Percentiles rank a stretch among this genome's conserved stretches.
These are phyloP conservation scores for Piprites chloris DNA, from an alignment of 2,113 vertebrate species.

Conservation along the genomic window DNA sequence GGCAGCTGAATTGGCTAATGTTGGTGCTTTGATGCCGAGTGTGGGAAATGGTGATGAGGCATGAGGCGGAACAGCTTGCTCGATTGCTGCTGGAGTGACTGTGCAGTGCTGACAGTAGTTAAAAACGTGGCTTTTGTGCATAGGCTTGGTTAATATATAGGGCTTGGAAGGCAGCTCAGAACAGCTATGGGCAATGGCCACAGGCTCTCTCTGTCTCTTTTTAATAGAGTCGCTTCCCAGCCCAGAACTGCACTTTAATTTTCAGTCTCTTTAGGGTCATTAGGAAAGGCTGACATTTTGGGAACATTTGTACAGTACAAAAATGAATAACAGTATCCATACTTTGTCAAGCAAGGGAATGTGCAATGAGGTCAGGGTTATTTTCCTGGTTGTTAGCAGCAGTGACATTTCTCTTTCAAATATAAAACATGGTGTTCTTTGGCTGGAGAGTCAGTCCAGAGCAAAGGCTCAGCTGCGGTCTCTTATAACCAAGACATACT, in stretches of 20 bases:
- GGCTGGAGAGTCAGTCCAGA: background rate
- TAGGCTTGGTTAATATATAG: slow-evolving; percentile 73
- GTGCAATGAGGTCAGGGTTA: background rate
- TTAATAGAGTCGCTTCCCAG: slow-evolving; percentile 17
- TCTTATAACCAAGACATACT: background rate
- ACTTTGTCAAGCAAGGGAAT: background rate
- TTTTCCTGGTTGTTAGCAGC: background rate
- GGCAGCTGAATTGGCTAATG: slow-evolving; percentile 67
- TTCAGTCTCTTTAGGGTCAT: background rate
- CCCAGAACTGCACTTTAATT: slow-evolving; percentile 12
- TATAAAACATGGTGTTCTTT: background rate
- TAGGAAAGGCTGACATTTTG: slow-evolving; percentile 25
- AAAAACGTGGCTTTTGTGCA: slow-evolving; percentile 61
- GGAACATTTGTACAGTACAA: background rate
- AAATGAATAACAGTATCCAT: background rate
- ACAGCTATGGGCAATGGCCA: slow-evolving; percentile 37
- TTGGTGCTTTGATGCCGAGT: slow-evolving; percentile 68
- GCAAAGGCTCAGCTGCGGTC: background rate
- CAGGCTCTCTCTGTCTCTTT: slow-evolving; percentile 8
- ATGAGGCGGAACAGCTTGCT: slow-evolving; percentile 81
- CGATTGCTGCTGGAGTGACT: slow-evolving; percentile 74
- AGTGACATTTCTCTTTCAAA: background rate
- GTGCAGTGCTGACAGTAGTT: slow-evolving; percentile 65
- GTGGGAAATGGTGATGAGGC: slow-evolving; percentile 75
- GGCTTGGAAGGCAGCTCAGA: slow-evolving; percentile 56